Evolutionary conservation across 2,113 vertebrate genomes (phyloP), one percentile per base, ranked within the genome.

Genomic region (Cyphomyrus discorhynchus): DNA sequence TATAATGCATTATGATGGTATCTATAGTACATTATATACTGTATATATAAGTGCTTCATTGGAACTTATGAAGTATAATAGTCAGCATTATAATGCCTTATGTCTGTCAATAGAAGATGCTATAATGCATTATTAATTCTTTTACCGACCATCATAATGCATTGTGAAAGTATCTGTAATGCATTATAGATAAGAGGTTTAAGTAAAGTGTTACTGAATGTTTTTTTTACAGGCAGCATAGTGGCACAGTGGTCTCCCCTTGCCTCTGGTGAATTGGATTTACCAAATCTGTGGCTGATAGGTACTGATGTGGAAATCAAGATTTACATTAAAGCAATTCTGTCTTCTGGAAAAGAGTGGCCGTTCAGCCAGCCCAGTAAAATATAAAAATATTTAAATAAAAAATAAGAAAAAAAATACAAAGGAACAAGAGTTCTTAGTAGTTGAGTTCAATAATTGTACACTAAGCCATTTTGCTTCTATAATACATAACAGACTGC

Each of bases 351-450:
- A 47, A 47, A 46, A 84, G 17, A 88, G 50, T 77, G 86, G 77
- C 83, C 88, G 21, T 86, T 56, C 24, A 46, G 74, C 89, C 86
- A 70, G 47, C 83, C 89, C 84, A 88, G 56, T 89, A 89, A 91
- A 91, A 91, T 39, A 13, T 66, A 87, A 66, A 70, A 35, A 77
- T 17, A 89, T 90, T 90, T 92, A 90, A 92, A 91, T 89, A 80
- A 89, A 50, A 15, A 3, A 50, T 15, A 15, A 50, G 13, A 50
- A 50, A 52, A 50, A 17, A 52, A 52, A 17, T 52, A n/a, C 77
- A 50, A 0, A 45, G 77, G 53, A 24, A n/a, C 15, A 47, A 52
- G 17, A 85, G 11, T 86, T 86, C 89, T 62, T 86, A 88, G 74
- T 87, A 90, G 88, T 89, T 89, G 86, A 86, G 86, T 27, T 90